phyloP scores from a whole-genome alignment of 2,797 vertebrate genomes.

The Pipistrellus pipistrellus region DNA sequence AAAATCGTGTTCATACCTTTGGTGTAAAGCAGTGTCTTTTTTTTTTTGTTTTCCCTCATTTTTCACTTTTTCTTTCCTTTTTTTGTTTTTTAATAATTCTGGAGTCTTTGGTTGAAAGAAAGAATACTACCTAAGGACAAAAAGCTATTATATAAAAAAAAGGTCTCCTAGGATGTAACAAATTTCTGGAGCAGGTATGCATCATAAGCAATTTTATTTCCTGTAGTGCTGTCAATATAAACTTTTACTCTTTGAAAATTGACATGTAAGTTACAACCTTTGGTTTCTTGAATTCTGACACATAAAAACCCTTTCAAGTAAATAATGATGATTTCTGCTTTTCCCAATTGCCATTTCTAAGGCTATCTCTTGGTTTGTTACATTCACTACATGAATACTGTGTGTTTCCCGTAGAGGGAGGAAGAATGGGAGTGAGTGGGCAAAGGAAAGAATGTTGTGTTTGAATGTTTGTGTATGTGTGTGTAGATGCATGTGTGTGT shows the following conservation, averaged over 20 bases:
- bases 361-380: conserved; percentile 55
- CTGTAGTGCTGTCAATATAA: conserved; percentile 74
- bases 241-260: conserved; percentile 74
- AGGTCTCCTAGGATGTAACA: conserved; percentile 78
- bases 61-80: conserved; percentile 84
- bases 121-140: conserved; percentile 84
- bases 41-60: conserved; percentile 79
- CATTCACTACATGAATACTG: conserved; percentile 65
- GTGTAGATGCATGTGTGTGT: background rate
- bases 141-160: conserved; percentile 64
- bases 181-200: conserved; percentile 82
- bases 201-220: conserved; percentile 76
- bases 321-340: conserved; percentile 39
- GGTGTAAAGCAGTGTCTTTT: conserved; percentile 89
- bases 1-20: conserved; percentile 89
- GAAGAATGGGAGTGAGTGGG: background rate
- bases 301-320: conserved; percentile 52
- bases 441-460: background rate
- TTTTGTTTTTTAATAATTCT: conserved; percentile 86
- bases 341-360: conserved; percentile 51
- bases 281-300: conserved; percentile 67
- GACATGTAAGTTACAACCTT: conserved; percentile 71
- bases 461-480: background rate
- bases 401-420: conserved; percentile 68
- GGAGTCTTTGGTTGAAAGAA: conserved; percentile 90